Percentiles rank a stretch among this genome's conserved stretches.
Conservation (phyloP, 2,113 vertebrate species). For the Microcebus ravelobensis region DNA sequence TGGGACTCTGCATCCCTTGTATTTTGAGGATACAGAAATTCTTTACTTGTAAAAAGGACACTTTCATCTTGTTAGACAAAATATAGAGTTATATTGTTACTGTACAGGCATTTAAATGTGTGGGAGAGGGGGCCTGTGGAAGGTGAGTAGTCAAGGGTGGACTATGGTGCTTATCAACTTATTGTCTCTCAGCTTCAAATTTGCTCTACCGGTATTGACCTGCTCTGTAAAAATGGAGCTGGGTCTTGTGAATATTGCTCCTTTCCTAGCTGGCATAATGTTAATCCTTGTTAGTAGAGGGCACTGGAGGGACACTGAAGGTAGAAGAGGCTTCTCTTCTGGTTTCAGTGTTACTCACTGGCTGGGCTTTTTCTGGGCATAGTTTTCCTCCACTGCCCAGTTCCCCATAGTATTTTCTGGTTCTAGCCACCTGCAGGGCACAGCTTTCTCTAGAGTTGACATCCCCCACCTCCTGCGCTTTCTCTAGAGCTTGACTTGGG, state of each 20-base stretch:
- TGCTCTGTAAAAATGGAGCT: neutral
- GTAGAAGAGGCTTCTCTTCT: neutral
- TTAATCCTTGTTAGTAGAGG: neutral
- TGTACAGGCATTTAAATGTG: neutral
- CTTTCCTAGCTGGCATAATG: neutral
- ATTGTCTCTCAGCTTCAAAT: neutral
- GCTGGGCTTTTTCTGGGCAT: neutral
- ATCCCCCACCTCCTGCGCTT: neutral
- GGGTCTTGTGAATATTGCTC: neutral
- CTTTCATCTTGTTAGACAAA: neutral
- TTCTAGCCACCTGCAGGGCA: neutral
- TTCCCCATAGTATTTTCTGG: neutral
- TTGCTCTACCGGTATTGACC: neutral
- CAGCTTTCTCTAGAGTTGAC: neutral
- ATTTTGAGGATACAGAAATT: neutral
- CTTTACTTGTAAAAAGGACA: neutral
- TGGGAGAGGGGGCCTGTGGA: neutral
- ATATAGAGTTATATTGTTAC: neutral
- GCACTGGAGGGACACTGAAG: neutral
- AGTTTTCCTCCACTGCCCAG: neutral
- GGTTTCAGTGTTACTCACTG: neutral
- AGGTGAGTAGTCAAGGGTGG: neutral
- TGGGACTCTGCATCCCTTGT: neutral
- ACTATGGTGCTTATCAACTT: neutral
- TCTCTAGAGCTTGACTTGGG: neutral